phyloP scores from a whole-genome alignment of 2,797 vertebrate species.

The Catostomus latipinnis region DNA sequence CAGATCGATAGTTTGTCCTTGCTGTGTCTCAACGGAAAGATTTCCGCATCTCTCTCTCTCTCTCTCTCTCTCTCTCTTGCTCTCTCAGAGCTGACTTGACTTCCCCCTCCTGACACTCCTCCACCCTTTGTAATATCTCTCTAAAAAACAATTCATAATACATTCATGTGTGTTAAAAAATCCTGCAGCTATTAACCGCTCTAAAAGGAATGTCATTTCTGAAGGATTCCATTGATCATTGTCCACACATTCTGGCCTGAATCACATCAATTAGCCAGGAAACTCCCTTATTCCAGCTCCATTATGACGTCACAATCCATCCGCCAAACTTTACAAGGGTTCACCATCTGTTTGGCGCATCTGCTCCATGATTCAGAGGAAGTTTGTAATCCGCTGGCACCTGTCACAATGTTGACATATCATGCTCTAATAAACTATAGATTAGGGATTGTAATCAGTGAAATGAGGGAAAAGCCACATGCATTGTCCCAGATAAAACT shows the following conservation, averaged over 20 bases:
- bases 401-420: conserved; percentile 50
- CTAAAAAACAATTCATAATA: conserved; percentile 14
- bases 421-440: conserved; percentile 31
- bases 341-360: conserved; percentile 2
- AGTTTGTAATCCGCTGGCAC: conserved; percentile 42
- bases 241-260: not conserved
- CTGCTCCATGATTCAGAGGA: conserved; percentile 33
- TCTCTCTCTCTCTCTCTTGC: conserved; percentile 15
- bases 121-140: conserved; percentile 7
- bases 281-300: conserved; percentile 13
- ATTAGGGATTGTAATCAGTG: conserved; percentile 17
- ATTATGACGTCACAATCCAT: conserved; percentile 12
- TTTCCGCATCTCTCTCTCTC: conserved; percentile 65
- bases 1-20: conserved; percentile 74
- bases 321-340: conserved; percentile 23
- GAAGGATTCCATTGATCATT: conserved; percentile 23
- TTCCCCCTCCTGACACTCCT: not conserved
- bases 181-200: not conserved
- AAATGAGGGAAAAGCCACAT: not conserved
- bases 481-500: conserved; percentile 7
- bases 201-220: too few species aligned
- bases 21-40: conserved; percentile 66
- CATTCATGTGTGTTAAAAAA: not conserved
- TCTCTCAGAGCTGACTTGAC: conserved; percentile 31
- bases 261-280: not conserved